Base-by-base conservation (phyloP, 2,888 invertebrate genomes). In the Lasioglossum vierecki region DNA sequence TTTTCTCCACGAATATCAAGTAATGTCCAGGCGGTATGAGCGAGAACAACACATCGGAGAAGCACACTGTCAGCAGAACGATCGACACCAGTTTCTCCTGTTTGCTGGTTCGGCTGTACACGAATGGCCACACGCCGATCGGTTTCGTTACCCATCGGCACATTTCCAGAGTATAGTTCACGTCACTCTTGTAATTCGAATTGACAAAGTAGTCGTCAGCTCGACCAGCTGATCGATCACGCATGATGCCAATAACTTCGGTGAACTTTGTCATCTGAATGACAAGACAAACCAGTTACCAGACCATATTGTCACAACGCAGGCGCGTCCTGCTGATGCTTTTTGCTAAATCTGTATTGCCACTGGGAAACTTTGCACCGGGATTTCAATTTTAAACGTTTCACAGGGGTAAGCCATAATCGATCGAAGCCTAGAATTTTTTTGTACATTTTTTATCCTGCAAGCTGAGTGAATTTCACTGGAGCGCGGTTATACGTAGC, bases 111-210 rank as follows among this genome's bases (percentile, higher is more conserved):
- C 72, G 74, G 49, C 35, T 57, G 9, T 78, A 70, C 1, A 88
- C 66, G 11, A 82, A 30, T 0, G 91, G 89, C 93, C 93, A 93
- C 22, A 91, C 83, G 9, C 94, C 94, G 15, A 93, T 86, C 1
- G 91, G 88, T 39, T 86, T 89, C 0, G 93, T 72, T 11, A 92
- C 80, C 89, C 92, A 92, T 13, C 92, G 92, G 41, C 91, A 93
- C 83, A 92, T 80, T 41, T 91, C 86, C 11, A 92, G 80, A 22
- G 91, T 91, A 76, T 92, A 88, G 1, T 35, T 72, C 35, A 84
- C 68, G 22, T 88, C 89, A 2, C 46, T 11, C 1, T 85, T 39
- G 63, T 88, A 77, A n/a, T 76, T 60, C 0, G 39, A 18, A 46
- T 89, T 85, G 13, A 41, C 49, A 9, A 63, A 4, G 0, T 15